Evolutionary conservation across 2,113 vertebrate genomes (phyloP).

Genomic region (Ptilorrhoa leucosticta): DNA sequence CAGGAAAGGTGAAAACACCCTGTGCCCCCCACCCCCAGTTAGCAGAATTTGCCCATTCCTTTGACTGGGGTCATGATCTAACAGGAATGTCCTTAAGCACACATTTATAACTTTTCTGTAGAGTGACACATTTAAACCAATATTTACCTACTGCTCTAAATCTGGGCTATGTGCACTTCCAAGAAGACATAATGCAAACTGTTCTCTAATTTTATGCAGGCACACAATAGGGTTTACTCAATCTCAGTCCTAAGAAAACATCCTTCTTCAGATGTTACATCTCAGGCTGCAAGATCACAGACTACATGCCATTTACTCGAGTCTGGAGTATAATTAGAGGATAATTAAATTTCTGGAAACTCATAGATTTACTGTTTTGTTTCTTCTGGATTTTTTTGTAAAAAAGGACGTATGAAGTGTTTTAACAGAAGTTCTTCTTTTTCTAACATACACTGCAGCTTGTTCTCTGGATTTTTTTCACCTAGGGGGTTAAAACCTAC

Average conservation of each 20-base stretch:
- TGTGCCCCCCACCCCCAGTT: accelerated
- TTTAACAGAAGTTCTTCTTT: constrained; percentile 6
- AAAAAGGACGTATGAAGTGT: background rate
- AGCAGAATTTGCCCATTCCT: background rate
- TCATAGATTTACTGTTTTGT: background rate
- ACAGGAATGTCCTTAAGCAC: background rate
- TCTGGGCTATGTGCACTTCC: background rate
- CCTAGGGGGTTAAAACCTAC: background rate
- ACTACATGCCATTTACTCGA: background rate
- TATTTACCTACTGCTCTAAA: background rate
- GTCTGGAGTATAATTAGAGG: background rate
- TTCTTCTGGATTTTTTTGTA: background rate
- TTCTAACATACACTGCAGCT: background rate
- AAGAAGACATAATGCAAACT: background rate
- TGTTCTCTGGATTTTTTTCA: background rate
- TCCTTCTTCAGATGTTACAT: background rate
- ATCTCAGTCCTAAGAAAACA: background rate
- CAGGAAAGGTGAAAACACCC: background rate
- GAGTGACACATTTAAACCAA: background rate
- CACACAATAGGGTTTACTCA: constrained; percentile 10
- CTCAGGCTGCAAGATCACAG: constrained; percentile 1
- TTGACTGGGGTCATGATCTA: background rate
- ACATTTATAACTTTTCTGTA: background rate
- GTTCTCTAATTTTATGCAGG: background rate
- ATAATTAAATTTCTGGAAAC: constrained; percentile 22